Evolutionary conservation across 1,140 invertebrate genomes (phyloP), one percentile per base, ranked within the genome.

Genomic region (Drosophila santomea): DNA sequence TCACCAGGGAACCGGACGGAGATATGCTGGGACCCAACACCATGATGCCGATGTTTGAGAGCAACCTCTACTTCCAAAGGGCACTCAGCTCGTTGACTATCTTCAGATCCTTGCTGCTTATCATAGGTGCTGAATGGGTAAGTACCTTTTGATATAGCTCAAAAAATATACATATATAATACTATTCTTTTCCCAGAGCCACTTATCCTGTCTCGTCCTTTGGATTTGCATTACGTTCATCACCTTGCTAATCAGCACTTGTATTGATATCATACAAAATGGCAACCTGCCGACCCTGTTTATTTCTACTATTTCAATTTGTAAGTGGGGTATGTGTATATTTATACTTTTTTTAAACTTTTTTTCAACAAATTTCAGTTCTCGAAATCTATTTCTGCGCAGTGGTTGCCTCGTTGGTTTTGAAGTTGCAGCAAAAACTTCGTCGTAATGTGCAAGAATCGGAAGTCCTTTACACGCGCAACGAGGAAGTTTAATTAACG

Each of bases 401-500:
- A 0, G 48, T 84, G 1, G 84, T 73, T 4, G 4, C 62, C 0
- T 73, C 73, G 1, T 78, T 67, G 12, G 77, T 80, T 35, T 15
- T 51, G 25, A 66, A 83, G 10, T n/a, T 89, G 11, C 25, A 23
- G 38, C 1, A 45, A 10, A 51, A 45, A 15, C 25, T 11, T 8
- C 44, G 17, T 8, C 48, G 4, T 0, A 28, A n/a, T 5, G 4
- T 8, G 20, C n/a, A 52, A 2, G 72, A 74, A 17, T 39, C 64
- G n/a, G 62, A 89, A 47, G 80, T 88, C 1, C 79, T 88, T 5
- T 88, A 41, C 43, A 74, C 38, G 4, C 39, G 41, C 15, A 4
- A 8, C 3, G 63, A 25, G 15, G 63, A 58, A 2, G 44, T 15
- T 1, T 76, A 61, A 17, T 28, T 15, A 35, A 17, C 35, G 2